Conservation (phyloP, 1,140 invertebrate genomes). For the Drosophila mauritiana region DNA sequence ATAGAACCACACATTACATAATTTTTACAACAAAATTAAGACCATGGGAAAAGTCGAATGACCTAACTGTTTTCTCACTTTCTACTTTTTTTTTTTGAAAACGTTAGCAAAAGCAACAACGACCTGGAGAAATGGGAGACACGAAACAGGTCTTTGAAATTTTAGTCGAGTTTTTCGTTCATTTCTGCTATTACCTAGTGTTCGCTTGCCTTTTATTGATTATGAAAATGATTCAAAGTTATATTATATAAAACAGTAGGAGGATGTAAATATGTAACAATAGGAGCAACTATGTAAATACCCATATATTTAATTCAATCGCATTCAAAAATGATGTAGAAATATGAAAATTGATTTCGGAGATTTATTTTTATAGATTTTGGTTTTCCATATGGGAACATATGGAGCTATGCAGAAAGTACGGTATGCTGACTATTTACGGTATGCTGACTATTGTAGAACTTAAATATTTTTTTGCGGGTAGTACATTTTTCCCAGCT, state of each 20-base stretch:
- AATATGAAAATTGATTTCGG: background rate
- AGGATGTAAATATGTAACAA: constrained; percentile 23
- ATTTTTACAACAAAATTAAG: background rate
- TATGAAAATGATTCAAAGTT: constrained; percentile 22
- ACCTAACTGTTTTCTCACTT: constrained; percentile 32
- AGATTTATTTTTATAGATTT: background rate
- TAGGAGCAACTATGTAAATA: constrained; percentile 41
- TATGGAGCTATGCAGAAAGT: no score
- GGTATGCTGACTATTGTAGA: no score
- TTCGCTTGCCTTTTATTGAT: constrained; percentile 54
- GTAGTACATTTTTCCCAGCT: no score
- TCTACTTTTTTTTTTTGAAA: constrained; percentile 48
- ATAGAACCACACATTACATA: background rate
- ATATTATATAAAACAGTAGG: constrained; percentile 9
- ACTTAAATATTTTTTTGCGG: no score
- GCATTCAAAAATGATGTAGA: background rate
- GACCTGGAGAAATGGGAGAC: constrained; percentile 86
- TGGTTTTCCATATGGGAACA: background rate
- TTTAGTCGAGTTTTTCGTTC: constrained; percentile 35
- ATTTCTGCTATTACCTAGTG: constrained; percentile 28
- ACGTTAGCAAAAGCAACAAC: constrained; percentile 85
- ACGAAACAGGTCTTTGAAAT: constrained; percentile 85
- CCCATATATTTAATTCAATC: constrained; percentile 10
- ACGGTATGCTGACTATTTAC: no score
- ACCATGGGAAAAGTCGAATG: background rate